Percentiles rank a stretch among this genome's conserved stretches.
Conservation (phyloP, 2,888 invertebrate species). For the Rosalia funebris region DNA sequence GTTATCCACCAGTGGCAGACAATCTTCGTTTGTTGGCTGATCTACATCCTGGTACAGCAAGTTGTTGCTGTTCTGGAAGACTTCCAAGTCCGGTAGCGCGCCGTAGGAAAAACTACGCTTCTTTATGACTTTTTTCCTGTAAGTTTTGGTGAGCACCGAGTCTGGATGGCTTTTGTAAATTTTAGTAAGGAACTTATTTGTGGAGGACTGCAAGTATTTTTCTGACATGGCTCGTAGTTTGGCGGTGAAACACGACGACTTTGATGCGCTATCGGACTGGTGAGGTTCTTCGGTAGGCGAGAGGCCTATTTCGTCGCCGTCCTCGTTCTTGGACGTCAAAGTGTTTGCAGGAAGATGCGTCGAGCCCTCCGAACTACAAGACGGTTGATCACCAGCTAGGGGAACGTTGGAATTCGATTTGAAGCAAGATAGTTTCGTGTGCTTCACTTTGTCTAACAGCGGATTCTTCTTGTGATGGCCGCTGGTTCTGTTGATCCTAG, state of each 20-base stretch:
- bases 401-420: conserved; percentile 68
- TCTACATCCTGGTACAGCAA: conserved; percentile 73
- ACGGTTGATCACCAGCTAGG: conserved; percentile 61
- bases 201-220: conserved; percentile 76
- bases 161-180: conserved; percentile 68
- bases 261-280: conserved; percentile 48
- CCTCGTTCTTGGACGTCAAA: conserved; percentile 27
- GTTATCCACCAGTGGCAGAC: conserved; percentile 69
- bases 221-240: conserved; percentile 80
- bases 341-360: conserved; percentile 26
- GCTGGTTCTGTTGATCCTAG: conserved; percentile 61
- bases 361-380: conserved; percentile 39
- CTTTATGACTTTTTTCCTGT: conserved; percentile 63
- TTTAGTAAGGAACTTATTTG: conserved; percentile 75
- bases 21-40: conserved; percentile 66
- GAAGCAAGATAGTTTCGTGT: conserved; percentile 76
- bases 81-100: conserved; percentile 77
- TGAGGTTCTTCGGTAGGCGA: conserved; percentile 9
- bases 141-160: conserved; percentile 43
- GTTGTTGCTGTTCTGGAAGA: conserved; percentile 71
- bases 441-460: conserved; percentile 76
- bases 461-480: conserved; percentile 74
- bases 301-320: conserved; percentile 21
- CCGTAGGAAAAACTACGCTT: conserved; percentile 80
- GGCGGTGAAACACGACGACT: conserved; percentile 73